Percentiles rank a stretch among this genome's conserved stretches.
Conservation (phyloP, 1,140 invertebrate species). For the Protaetia brevitarsis region DNA sequence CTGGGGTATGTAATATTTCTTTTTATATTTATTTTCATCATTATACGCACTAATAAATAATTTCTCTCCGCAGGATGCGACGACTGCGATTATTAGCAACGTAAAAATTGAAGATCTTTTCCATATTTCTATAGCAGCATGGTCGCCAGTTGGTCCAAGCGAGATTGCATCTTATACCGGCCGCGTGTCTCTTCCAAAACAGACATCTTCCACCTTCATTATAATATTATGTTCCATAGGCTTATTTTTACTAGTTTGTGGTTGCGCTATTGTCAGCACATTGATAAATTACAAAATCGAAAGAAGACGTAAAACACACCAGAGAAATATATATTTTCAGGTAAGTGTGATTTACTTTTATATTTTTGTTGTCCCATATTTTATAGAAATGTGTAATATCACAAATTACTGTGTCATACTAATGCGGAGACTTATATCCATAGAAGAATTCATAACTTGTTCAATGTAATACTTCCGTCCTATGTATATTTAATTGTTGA, state of each 20-base stretch:
- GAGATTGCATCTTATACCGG: slow-evolving; percentile 13
- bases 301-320: neutral
- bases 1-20: slow-evolving; percentile 41
- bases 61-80: slow-evolving; percentile 41
- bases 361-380: no score
- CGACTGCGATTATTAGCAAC: slow-evolving; percentile 33
- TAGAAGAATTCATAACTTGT: no score
- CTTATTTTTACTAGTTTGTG: slow-evolving; percentile 21
- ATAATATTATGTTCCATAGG: slow-evolving; percentile 15
- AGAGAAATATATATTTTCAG: neutral
- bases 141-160: slow-evolving; percentile 44
- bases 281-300: slow-evolving; percentile 26
- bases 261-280: slow-evolving; percentile 25
- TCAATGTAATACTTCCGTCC: no score
- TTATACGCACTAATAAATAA: slow-evolving; percentile 14
- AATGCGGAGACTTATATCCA: no score
- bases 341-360: no score
- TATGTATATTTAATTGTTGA: no score
- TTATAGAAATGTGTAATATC: no score
- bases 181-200: slow-evolving; percentile 18
- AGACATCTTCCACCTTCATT: slow-evolving; percentile 17
- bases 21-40: neutral
- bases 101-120: slow-evolving; percentile 37
- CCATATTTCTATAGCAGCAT: slow-evolving; percentile 41
- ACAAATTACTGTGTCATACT: no score